Conservation (phyloP, 2,888 invertebrate genomes). For the Spisula solida region DNA sequence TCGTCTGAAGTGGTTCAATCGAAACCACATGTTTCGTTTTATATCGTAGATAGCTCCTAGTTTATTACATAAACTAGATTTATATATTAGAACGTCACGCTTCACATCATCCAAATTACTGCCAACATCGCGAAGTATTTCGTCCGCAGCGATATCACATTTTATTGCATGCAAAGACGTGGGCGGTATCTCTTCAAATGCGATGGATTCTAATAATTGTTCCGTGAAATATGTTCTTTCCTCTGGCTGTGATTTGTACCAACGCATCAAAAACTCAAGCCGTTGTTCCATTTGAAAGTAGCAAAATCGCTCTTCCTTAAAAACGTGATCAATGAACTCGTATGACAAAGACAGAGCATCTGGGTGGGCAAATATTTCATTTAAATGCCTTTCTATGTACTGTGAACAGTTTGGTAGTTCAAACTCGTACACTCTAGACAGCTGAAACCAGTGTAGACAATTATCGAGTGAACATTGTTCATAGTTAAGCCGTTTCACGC, state of each 20-base stretch:
- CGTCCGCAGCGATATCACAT: not conserved
- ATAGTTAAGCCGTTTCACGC: constrained; percentile 40
- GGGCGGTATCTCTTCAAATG: constrained; percentile 16
- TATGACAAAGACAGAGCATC: constrained; percentile 30
- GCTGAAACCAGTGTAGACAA: constrained; percentile 35
- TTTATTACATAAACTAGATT: not conserved
- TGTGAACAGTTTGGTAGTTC: constrained; percentile 22
- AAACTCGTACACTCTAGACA: constrained; percentile 48
- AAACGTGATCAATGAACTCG: constrained; percentile 39
- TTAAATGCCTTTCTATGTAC: constrained; percentile 33
- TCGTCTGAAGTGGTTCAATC: not conserved
- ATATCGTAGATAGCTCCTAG: not conserved
- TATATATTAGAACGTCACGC: not conserved
- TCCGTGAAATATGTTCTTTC: not conserved
- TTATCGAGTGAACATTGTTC: constrained; percentile 20
- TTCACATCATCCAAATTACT: not conserved
- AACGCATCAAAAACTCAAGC: constrained; percentile 34
- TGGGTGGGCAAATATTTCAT: constrained; percentile 17
- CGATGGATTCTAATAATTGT: constrained; percentile 23
- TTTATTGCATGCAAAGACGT: constrained; percentile 20
- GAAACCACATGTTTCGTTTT: not conserved
- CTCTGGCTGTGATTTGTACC: constrained; percentile 24
- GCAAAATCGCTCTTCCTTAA: constrained; percentile 30
- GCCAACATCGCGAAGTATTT: not conserved
- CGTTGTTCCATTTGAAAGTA: constrained; percentile 29